Evolutionary conservation across 2,888 invertebrate genomes (phyloP).

Genomic region (Schizaphis graminum): DNA sequence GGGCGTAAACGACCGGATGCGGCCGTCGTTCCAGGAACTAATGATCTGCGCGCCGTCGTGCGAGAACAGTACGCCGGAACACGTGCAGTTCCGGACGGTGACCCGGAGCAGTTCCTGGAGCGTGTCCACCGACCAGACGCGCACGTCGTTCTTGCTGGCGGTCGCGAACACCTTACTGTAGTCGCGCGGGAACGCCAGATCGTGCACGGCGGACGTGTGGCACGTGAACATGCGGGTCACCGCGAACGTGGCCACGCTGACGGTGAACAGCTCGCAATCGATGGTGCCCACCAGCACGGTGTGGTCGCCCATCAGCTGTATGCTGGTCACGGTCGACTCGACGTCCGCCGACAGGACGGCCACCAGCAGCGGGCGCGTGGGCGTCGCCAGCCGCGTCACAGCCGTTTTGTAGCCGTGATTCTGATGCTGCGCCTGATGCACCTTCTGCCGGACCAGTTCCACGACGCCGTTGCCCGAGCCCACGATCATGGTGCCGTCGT

Average conservation of each 20-base stretch:
- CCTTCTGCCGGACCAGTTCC: constrained; percentile 75
- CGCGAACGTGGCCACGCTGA: constrained; percentile 79
- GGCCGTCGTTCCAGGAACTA: constrained; percentile 85
- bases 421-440: constrained; percentile 77
- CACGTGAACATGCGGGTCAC: constrained; percentile 84
- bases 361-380: constrained; percentile 71
- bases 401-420: constrained; percentile 71
- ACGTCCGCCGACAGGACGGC: constrained; percentile 76
- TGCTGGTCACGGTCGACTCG: constrained; percentile 77
- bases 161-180: constrained; percentile 90
- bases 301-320: constrained; percentile 75
- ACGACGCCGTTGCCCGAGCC: constrained; percentile 74
- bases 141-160: constrained; percentile 85
- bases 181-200: constrained; percentile 85
- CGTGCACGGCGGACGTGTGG: constrained; percentile 84
- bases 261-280: constrained; percentile 84
- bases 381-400: constrained; percentile 71
- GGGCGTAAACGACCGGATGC: constrained; percentile 85
- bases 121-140: constrained; percentile 85
- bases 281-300: constrained; percentile 81
- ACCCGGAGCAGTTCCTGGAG: constrained; percentile 87
- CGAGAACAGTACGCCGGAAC: constrained; percentile 83
- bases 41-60: constrained; percentile 76
- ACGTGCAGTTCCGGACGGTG: constrained; percentile 87
- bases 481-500: constrained; percentile 73